Evolutionary conservation across 1,140 invertebrate species (phyloP).

Genomic region (Brachionus calyciflorus): DNA sequence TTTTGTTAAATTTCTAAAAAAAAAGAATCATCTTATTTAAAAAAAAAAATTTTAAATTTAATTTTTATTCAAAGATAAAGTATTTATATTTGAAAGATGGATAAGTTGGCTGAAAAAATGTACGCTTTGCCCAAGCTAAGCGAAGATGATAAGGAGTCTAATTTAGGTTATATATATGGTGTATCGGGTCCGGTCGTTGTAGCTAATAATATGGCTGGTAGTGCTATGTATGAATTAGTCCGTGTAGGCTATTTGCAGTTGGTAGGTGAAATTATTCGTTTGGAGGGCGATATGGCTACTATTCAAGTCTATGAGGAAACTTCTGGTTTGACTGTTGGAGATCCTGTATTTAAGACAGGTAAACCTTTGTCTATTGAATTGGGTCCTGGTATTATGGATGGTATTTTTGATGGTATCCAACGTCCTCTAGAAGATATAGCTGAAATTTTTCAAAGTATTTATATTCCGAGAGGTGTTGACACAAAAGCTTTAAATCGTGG

Average conservation of each 20-base stretch:
- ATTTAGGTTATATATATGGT: slow-evolving; percentile 89
- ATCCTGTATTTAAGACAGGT: slow-evolving; percentile 94
- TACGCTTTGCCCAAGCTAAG: slow-evolving; percentile 23
- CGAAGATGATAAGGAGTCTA: slow-evolving; percentile 78
- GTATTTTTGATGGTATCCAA: slow-evolving; percentile 99
- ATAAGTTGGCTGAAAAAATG: slow-evolving; percentile 44
- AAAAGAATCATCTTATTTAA: too few relatives aligned
- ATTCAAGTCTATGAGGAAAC: slow-evolving; percentile 99
- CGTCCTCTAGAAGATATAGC: slow-evolving; percentile 93
- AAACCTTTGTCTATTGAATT: slow-evolving; percentile 96
- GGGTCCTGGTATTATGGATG: slow-evolving; percentile 97
- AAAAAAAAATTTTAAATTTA: background rate
- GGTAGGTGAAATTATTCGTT: slow-evolving; percentile 97
- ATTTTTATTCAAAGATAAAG: background rate
- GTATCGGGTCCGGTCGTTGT: slow-evolving; percentile 98
- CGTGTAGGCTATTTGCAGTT: slow-evolving; percentile 95
- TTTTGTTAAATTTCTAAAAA: too few relatives aligned
- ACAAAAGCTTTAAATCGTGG: slow-evolving; percentile 80
- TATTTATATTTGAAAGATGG: slow-evolving; percentile 30
- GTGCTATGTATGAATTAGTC: slow-evolving; percentile 98
- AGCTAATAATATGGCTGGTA: slow-evolving; percentile 96
- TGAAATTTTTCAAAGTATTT: slow-evolving; percentile 88
- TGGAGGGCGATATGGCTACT: slow-evolving; percentile 98
- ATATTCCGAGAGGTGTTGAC: slow-evolving; percentile 98
- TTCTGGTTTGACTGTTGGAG: slow-evolving; percentile 97